Evolutionary conservation across 2,888 invertebrate species (phyloP), one percentile per base, ranked within the genome.

Genomic region (Alsophila aescularia): DNA sequence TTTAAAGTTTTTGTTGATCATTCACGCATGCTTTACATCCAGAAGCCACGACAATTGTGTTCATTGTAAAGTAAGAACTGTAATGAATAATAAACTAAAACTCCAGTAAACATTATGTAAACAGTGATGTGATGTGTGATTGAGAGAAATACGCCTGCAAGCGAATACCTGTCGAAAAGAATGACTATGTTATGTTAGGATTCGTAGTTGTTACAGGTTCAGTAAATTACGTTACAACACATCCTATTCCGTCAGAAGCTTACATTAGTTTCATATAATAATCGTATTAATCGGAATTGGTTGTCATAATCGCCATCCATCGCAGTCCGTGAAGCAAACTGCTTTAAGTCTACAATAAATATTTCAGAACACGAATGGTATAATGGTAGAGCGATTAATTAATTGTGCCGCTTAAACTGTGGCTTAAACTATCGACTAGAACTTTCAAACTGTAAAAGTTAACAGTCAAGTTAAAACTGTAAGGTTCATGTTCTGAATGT

Each of bases 41-140:
- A 37, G 21, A 65, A 70, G 66, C 70, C 10, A 64, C 64, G 39
- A 60, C 60, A 64, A 56, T 45, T 8, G 64, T 62, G 60, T 59
- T 57, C n/a, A 4, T 44, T 49, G 39, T 12, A 52, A 51, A 52
- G 32, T 49, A 42, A 52, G 52, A 52, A 40, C 40, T 37, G 47
- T 39, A 21, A 13, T 51, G 56, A 48, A 50, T 50, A 59, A 54
- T 58, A 37, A 53, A 63, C 6, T 2, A 8, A 47, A 45, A 8
- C 34, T 27, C 52, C 65, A 53, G 52, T 37, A 58, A 54, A 67
- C 36, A 31, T 12, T 21, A 65, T 58, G 36, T n/a, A 24, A 36
- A 43, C 52, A 49, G 32, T 9, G 31, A 50, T 60, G 50, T 54
- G 42, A 24, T 14, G 15, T 8, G 44, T 49, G 44, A 48, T 47